These are phyloP conservation scores for Acleris emargana DNA, from an alignment of 2,888 invertebrate species.

Conservation along the genomic window DNA sequence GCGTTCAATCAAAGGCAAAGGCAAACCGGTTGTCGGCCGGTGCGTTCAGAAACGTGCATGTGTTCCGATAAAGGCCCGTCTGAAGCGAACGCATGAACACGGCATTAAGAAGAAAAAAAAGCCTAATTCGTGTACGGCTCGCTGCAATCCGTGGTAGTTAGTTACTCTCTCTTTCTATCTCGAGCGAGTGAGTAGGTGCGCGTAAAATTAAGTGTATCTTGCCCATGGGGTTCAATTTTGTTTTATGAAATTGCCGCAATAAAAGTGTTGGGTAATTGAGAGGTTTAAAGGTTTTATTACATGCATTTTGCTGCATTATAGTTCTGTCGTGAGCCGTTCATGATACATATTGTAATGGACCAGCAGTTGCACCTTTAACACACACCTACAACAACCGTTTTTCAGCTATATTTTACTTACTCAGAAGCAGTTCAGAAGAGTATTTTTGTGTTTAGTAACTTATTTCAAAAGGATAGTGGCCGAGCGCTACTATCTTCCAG, in stretches of 20 bases:
- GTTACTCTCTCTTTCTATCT: constrained; percentile 61
- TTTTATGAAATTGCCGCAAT: constrained; percentile 75
- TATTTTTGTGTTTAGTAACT: constrained; percentile 3
- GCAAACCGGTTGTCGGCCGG: constrained; percentile 73
- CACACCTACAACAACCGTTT: background rate
- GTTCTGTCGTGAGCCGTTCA: constrained; percentile 17
- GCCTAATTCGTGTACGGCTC: constrained; percentile 80
- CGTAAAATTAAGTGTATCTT: constrained; percentile 75
- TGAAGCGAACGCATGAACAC: constrained; percentile 73
- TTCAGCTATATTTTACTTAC: background rate
- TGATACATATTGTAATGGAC: constrained; percentile 14
- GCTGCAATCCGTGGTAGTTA: constrained; percentile 79
- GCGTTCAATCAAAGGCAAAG: constrained; percentile 76
- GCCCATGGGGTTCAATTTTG: constrained; percentile 71
- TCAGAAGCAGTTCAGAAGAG: background rate
- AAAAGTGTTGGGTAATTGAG: constrained; percentile 77
- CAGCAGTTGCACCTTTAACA: background rate
- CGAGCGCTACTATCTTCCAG: constrained; percentile 57
- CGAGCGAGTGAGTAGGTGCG: constrained; percentile 50
- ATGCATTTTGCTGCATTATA: constrained; percentile 43
- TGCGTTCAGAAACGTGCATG: constrained; percentile 74
- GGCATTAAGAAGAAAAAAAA: constrained; percentile 77
- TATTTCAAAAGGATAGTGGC: constrained; percentile 13
- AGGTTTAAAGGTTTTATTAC: constrained; percentile 66
- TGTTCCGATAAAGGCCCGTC: constrained; percentile 74